Conservation (phyloP, 2,113 vertebrate species). For the Benitochromis conjunctus region DNA sequence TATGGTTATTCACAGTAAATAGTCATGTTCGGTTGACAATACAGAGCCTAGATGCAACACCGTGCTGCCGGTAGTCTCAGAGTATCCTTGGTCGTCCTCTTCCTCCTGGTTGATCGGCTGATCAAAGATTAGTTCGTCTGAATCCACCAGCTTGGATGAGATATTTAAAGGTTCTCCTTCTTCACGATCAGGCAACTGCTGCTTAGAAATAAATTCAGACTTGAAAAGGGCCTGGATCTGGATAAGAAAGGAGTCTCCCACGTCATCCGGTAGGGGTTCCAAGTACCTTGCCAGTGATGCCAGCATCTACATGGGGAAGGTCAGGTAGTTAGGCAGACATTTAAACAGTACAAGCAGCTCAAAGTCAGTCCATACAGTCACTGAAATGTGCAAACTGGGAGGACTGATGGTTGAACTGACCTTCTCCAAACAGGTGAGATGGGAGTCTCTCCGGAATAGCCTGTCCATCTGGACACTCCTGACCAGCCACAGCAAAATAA, state of each 20-base stretch:
- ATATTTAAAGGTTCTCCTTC: slow-evolving; percentile 34
- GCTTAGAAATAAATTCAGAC: slow-evolving; percentile 76
- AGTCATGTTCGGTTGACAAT: slow-evolving; percentile 56
- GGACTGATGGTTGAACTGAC: slow-evolving; percentile 62
- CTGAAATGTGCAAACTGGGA: not conserved
- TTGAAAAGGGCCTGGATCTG: slow-evolving; percentile 87
- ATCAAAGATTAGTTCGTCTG: not conserved
- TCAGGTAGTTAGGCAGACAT: not conserved
- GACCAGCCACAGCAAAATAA: slow-evolving; percentile 8
- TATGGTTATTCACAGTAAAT: slow-evolving; percentile 55
- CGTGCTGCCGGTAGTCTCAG: not conserved
- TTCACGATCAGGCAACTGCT: slow-evolving; percentile 44
- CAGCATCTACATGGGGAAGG: slow-evolving; percentile 79
- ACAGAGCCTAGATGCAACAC: slow-evolving; percentile 67
- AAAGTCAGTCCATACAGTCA: not conserved
- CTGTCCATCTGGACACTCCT: slow-evolving; percentile 90
- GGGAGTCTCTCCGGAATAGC: slow-evolving; percentile 86
- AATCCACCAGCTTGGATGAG: slow-evolving; percentile 4
- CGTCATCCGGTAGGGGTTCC: slow-evolving; percentile 78
- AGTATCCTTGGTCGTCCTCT: not conserved
- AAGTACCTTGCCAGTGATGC: slow-evolving; percentile 86
- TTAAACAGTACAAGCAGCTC: not conserved
- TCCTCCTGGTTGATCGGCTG: not conserved
- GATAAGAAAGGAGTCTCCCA: slow-evolving; percentile 83
- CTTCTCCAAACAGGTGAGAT: slow-evolving; percentile 94